Evolutionary conservation across 2,113 vertebrate species (phyloP), one percentile per base, ranked within the genome.

Genomic region (Pluvialis apricaria): DNA sequence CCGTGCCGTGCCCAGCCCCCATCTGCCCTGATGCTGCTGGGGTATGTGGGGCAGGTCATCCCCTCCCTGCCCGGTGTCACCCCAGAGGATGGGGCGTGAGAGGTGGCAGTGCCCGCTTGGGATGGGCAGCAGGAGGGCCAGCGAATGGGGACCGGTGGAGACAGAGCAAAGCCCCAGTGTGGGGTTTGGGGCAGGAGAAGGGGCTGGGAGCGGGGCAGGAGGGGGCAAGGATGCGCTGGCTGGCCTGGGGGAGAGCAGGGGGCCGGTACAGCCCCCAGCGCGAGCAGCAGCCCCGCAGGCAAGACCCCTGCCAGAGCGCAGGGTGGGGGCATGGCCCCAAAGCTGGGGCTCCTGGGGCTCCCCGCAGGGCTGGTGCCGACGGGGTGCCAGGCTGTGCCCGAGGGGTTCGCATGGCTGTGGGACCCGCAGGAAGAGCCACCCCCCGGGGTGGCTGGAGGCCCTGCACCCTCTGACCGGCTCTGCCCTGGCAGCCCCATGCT

Each of bases 291-390:
- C 20, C 71, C 40, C 25, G 21, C n/a, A 84, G 31, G 40, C 32
- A 80, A 80, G 44, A 80, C 9, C 5, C 26, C 12, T 80, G 25
- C 24, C 55, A 88, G 22, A 68, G 40, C 0, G 0, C 12, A 1
- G 40, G 10, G 6, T 49, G 24, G 29, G 32, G n/a, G 5, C 21
- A 29, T 5, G 5, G 62, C 21, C 47, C 47, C 34, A 82, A 16
- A 93, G 24, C 32, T 7, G 4, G 47, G 36, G 57, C 26, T 76
- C 40, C 68, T n/a, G 31, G 16, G 72, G 58, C 4, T 58, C 19
- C 15, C 32, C 6, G 1, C 14, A 49, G 54, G 47, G 40, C 31
- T 73, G 54, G 11, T 4, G 3, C 31, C 0, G 0, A 0, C 38
- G 17, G 32, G 17, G 26, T 69, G 34, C 42, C 36, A 82, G 64